Percentiles rank a stretch among this genome's conserved stretches.
These are phyloP conservation scores for Aleiodes sp. DNA, from an alignment of 1,140 invertebrate species.

Conservation along the genomic window DNA sequence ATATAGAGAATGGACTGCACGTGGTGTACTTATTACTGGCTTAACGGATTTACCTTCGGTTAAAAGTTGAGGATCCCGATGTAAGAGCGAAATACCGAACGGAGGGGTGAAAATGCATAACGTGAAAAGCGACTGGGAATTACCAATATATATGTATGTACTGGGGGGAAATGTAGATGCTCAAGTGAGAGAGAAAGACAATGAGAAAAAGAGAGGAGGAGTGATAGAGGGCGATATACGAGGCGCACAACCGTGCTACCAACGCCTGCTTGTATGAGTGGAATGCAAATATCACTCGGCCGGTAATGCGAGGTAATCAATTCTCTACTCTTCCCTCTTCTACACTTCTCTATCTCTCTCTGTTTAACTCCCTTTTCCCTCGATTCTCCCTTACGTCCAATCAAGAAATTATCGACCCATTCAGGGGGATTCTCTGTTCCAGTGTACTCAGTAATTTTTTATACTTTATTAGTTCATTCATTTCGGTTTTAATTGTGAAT, in stretches of 20 bases:
- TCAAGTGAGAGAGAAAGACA: neutral
- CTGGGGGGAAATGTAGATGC: neutral
- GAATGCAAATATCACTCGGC: conserved; percentile 63
- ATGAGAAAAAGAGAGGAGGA: neutral
- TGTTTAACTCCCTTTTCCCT: neutral
- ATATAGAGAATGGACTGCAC: conserved; percentile 8
- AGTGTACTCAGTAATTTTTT: neutral
- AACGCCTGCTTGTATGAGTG: conserved; percentile 50
- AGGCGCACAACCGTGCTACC: conserved; percentile 19
- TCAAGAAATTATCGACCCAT: conserved; percentile 45
- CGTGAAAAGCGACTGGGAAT: conserved; percentile 7
- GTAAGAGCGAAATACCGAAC: conserved; percentile 15
- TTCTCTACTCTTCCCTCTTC: conserved; percentile 43
- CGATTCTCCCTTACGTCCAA: conserved; percentile 36
- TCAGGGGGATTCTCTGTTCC: neutral
- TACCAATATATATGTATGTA: neutral
- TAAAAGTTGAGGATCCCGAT: conserved; percentile 14
- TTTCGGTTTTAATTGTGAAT: neutral
- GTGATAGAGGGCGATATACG: conserved; percentile 37
- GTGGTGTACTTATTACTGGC: conserved; percentile 16
- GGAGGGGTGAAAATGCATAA: conserved; percentile 11
- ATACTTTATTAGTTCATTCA: neutral
- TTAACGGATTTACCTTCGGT: conserved; percentile 8
- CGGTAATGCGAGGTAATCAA: conserved; percentile 59
- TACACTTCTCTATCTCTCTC: conserved; percentile 38